phyloP scores from a whole-genome alignment of 2,797 vertebrate species.

The Hoplostethus mediterraneus region DNA sequence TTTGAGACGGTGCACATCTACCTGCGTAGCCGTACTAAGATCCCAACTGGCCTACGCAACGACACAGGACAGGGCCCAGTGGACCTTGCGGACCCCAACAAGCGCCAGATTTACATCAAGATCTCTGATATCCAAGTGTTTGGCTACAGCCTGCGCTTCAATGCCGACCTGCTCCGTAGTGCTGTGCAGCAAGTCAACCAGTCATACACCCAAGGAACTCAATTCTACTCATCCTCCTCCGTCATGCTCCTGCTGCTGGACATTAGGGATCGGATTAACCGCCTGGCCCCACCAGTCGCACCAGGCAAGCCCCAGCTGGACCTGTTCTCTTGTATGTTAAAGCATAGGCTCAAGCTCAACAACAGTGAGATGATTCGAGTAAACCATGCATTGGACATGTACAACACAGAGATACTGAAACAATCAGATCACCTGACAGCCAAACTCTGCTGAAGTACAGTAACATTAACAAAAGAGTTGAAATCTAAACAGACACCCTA shows the following conservation, averaged over 20 bases:
- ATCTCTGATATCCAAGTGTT: slow-evolving; percentile 99
- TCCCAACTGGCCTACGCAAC: slow-evolving; percentile 93
- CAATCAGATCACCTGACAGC: slow-evolving; percentile 98
- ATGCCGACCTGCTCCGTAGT: slow-evolving; percentile 95
- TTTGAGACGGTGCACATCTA: slow-evolving; percentile 99
- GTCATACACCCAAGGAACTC: slow-evolving; percentile 96
- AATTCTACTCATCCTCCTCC: slow-evolving; percentile 97
- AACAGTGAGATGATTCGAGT: slow-evolving; percentile 99
- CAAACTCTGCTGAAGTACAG: slow-evolving; percentile 93
- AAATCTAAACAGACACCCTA: slow-evolving; percentile 54
- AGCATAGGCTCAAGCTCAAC: slow-evolving; percentile 98
- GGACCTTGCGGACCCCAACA: slow-evolving; percentile 96
- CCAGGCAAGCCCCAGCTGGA: slow-evolving; percentile 97
- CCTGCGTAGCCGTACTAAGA: slow-evolving; percentile 96
- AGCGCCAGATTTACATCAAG: slow-evolving; percentile 99
- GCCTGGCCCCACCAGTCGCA: slow-evolving; percentile 94
- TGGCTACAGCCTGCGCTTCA: slow-evolving; percentile 97
- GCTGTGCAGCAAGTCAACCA: slow-evolving; percentile 99
- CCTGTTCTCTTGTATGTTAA: slow-evolving; percentile 99
- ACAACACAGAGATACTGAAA: slow-evolving; percentile 99
- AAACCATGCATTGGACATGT: slow-evolving; percentile 98
- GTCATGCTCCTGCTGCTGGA: slow-evolving; percentile 98
- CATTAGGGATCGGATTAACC: slow-evolving; percentile 98
- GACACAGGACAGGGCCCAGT: slow-evolving; percentile 97
- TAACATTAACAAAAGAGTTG: slow-evolving; percentile 47